These are phyloP conservation scores for Tetragonisca angustula DNA, from an alignment of 2,888 invertebrate genomes.

Conservation along the genomic window DNA sequence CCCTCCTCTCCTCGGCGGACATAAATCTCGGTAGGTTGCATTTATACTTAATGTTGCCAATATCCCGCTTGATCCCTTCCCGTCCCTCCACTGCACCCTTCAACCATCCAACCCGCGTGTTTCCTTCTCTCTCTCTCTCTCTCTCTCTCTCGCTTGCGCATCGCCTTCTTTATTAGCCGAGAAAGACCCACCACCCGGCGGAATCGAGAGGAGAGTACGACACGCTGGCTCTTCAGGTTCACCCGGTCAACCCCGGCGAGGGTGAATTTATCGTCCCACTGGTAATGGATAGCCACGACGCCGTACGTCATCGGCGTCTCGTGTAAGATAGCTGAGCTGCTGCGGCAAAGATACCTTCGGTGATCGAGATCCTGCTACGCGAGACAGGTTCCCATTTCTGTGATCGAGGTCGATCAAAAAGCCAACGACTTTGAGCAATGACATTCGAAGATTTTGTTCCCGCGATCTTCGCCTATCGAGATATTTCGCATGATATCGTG, in stretches of 20 bases:
- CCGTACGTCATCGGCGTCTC: slow-evolving; percentile 74
- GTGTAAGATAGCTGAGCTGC: slow-evolving; percentile 54
- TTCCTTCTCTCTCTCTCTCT: slow-evolving; percentile 17
- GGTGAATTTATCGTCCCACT: slow-evolving; percentile 73
- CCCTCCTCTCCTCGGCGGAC: slow-evolving; percentile 61
- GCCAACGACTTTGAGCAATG: too few species aligned
- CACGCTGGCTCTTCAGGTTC: slow-evolving; percentile 70
- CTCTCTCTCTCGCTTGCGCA: slow-evolving; percentile 38
- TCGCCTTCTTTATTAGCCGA: slow-evolving; percentile 72
- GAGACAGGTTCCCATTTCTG: slow-evolving; percentile 32
- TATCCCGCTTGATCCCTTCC: slow-evolving; percentile 77
- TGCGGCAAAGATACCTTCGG: slow-evolving; percentile 48
- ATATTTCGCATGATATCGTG: too few species aligned
- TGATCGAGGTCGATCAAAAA: not conserved
- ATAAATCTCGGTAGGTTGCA: slow-evolving; percentile 80
- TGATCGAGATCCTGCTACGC: slow-evolving; percentile 43
- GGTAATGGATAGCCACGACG: slow-evolving; percentile 75
- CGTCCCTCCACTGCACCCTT: slow-evolving; percentile 52
- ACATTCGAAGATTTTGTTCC: too few species aligned
- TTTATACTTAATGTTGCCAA: slow-evolving; percentile 81
- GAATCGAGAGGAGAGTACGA: slow-evolving; percentile 66
- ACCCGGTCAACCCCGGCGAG: slow-evolving; percentile 72
- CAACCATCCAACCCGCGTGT: slow-evolving; percentile 44
- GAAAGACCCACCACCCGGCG: slow-evolving; percentile 72
- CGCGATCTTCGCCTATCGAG: too few species aligned